Percentiles rank a stretch among this genome's conserved stretches.
Evolutionary conservation across 1,140 invertebrate genomes (phyloP).

Genomic region (Microvelia longipes): DNA sequence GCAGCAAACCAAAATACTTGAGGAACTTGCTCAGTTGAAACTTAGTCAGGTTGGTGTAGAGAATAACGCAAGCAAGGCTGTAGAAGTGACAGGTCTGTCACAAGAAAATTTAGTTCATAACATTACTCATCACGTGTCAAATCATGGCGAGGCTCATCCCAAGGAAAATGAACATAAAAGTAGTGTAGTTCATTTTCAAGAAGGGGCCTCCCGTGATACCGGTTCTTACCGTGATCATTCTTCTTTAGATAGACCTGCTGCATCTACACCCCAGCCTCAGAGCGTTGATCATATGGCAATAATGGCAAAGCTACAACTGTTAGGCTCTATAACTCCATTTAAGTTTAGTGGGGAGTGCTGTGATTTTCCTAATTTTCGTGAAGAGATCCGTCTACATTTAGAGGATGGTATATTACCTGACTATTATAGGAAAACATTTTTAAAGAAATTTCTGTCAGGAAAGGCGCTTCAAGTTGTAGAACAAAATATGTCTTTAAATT

Average conservation of each 20-base stretch:
- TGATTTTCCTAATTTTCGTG: not conserved
- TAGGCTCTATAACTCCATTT: not conserved
- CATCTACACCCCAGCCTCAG: not conserved
- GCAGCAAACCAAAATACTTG: no score
- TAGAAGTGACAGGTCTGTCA: no score
- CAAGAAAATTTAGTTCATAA: no score
- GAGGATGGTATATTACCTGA: not conserved
- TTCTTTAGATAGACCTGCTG: not conserved
- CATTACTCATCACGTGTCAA: no score
- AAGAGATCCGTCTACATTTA: not conserved
- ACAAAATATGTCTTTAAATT: not conserved
- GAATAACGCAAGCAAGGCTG: no score
- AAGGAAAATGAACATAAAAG: not conserved
- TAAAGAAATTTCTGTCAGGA: not conserved
- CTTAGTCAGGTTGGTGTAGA: no score
- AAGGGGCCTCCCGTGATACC: not conserved
- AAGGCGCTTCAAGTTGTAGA: not conserved
- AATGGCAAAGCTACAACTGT: not conserved
- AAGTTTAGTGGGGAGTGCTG: not conserved
- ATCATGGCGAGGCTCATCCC: not conserved
- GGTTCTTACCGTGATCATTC: not conserved
- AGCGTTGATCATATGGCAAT: not conserved
- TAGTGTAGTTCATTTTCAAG: not conserved
- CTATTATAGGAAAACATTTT: not conserved
- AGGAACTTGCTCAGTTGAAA: no score